These are phyloP conservation scores for Camponotus floridanus DNA, from an alignment of 1,140 invertebrate genomes.

Conservation along the genomic window DNA sequence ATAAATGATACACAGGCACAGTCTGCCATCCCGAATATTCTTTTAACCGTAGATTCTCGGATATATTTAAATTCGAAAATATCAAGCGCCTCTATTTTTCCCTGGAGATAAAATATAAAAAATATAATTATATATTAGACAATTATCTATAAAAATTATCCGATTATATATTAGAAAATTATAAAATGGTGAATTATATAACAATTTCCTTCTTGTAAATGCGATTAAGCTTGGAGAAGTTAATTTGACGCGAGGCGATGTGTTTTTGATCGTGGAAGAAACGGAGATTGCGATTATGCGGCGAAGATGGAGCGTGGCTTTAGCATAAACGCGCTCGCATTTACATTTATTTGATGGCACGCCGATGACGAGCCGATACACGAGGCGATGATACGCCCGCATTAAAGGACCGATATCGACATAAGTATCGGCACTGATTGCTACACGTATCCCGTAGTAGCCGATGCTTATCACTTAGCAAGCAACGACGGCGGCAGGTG, in stretches of 20 bases:
- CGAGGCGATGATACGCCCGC: constrained; percentile 32
- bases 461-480: constrained; percentile 47
- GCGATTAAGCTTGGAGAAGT: background rate
- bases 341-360: constrained; percentile 16
- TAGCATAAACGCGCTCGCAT: constrained; percentile 43
- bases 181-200: background rate
- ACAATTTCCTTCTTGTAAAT: background rate
- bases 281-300: background rate
- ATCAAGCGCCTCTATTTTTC: background rate
- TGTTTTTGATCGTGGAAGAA: background rate
- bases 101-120: background rate
- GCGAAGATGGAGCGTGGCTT: constrained; percentile 7
- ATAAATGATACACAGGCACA: background rate
- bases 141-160: background rate
- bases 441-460: constrained; percentile 25
- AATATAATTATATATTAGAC: background rate
- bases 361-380: constrained; percentile 21
- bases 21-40: background rate
- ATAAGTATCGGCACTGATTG: constrained; percentile 59
- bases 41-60: background rate
- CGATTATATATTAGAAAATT: constrained; percentile 2
- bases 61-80: background rate
- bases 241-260: background rate
- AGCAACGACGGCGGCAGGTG: constrained; percentile 1
- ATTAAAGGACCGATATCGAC: constrained; percentile 49